Evolutionary conservation across 2,888 invertebrate species (phyloP).

Genomic region (Hirtodrosophila confusa): DNA sequence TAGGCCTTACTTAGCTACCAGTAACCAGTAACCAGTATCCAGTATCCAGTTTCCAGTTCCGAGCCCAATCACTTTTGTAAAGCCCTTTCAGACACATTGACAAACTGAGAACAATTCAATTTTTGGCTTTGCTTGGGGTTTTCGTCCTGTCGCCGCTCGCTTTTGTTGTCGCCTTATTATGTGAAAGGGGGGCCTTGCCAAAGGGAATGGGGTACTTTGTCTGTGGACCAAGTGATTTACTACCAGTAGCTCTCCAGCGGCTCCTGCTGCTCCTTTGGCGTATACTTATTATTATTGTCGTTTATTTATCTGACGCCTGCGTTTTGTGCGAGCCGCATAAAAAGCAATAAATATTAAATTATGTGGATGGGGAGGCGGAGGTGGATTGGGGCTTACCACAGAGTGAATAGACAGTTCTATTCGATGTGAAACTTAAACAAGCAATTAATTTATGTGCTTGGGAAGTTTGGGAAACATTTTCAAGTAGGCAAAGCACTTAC

Average conservation of each 20-base stretch:
- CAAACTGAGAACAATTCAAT: conserved; percentile 66
- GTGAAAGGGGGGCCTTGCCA: background rate
- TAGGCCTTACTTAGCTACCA: conserved; percentile 30
- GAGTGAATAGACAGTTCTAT: conserved; percentile 46
- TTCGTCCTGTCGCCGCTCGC: conserved; percentile 43
- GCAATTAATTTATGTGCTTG: conserved; percentile 58
- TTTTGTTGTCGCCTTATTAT: conserved; percentile 49
- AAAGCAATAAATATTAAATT: conserved; percentile 70
- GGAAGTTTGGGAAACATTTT: conserved; percentile 5
- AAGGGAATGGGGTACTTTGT: conserved; percentile 6
- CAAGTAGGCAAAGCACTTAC: conserved; percentile 20
- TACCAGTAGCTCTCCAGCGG: conserved; percentile 22
- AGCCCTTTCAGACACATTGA: conserved; percentile 59
- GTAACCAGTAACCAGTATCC: background rate
- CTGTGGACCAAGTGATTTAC: conserved; percentile 52
- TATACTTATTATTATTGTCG: conserved; percentile 62
- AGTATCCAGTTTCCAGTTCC: background rate
- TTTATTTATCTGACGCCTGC: conserved; percentile 67
- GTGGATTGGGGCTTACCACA: conserved; percentile 36
- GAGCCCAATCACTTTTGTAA: conserved; percentile 46
- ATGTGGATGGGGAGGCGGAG: conserved; percentile 23
- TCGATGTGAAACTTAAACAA: conserved; percentile 63
- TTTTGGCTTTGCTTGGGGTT: conserved; percentile 47
- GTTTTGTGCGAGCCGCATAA: conserved; percentile 61
- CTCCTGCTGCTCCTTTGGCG: conserved; percentile 26